phyloP scores from a whole-genome alignment of 2,888 invertebrate genomes.

The Nematopogon swammerdamellus region DNA sequence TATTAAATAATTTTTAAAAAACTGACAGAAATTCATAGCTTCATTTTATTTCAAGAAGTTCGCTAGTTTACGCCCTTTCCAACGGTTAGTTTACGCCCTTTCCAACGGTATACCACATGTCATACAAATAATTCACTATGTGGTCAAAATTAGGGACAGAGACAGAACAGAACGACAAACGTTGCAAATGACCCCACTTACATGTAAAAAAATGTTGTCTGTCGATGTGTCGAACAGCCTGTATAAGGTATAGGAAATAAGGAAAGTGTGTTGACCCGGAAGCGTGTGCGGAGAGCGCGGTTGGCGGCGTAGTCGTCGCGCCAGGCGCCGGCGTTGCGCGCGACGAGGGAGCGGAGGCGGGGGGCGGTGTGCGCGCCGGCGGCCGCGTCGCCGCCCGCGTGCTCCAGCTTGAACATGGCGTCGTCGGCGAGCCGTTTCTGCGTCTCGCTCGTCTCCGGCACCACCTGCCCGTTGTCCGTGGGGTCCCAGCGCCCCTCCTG shows the following conservation, averaged over 20 bases:
- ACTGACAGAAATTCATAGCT: background rate
- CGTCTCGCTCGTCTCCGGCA: slow-evolving; percentile 87
- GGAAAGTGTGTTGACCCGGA: slow-evolving; percentile 65
- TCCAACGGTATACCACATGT: no score
- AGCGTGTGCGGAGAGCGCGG: slow-evolving; percentile 75
- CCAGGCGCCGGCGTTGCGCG: slow-evolving; percentile 78
- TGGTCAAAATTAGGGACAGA: no score
- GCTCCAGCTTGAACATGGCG: slow-evolving; percentile 97
- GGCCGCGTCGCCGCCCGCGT: slow-evolving; percentile 77
- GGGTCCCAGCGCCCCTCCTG: slow-evolving; percentile 99
- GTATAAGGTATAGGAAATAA: background rate
- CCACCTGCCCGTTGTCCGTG: slow-evolving; percentile 89
- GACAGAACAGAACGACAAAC: no score
- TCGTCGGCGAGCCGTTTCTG: slow-evolving; percentile 89
- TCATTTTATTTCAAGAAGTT: no score
- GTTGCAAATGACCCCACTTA: no score
- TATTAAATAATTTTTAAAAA: no score
- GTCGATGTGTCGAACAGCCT: no score
- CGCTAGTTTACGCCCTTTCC: no score
- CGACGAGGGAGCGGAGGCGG: slow-evolving; percentile 70
- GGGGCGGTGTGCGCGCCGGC: slow-evolving; percentile 69
- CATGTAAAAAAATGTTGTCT: no score
- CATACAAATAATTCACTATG: no score
- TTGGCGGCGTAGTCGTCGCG: slow-evolving; percentile 93
- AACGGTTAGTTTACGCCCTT: no score